phyloP scores from a whole-genome alignment of 2,888 invertebrate genomes.

The Drosophila greeni region DNA sequence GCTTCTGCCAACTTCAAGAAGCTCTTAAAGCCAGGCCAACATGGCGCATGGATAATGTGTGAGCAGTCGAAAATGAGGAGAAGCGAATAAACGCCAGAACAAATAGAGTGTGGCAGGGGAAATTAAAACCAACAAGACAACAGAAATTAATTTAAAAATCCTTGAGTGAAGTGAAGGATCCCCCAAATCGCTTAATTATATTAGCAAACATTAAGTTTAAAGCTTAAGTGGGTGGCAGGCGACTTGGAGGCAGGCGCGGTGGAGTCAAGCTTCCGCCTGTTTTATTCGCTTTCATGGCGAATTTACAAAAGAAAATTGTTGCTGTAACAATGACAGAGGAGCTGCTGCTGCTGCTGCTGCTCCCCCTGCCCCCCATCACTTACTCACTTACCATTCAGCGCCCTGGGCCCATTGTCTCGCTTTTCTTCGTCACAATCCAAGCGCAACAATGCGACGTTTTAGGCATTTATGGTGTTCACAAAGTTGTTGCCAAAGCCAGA shows the following conservation, averaged over 20 bases:
- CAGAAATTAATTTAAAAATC: slow-evolving; percentile 62
- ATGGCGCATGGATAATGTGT: slow-evolving; percentile 45
- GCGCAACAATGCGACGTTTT: slow-evolving; percentile 47
- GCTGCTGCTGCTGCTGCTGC: background rate
- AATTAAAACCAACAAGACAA: slow-evolving; percentile 42
- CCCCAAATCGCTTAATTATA: slow-evolving; percentile 61
- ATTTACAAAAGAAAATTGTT: slow-evolving; percentile 43
- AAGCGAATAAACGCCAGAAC: slow-evolving; percentile 8
- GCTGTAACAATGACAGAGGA: slow-evolving; percentile 37
- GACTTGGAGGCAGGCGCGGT: background rate
- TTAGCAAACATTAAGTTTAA: slow-evolving; percentile 53
- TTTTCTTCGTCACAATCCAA: slow-evolving; percentile 44
- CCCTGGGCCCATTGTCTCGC: slow-evolving; percentile 38
- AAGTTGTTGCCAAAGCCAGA: slow-evolving; percentile 26
- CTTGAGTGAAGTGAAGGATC: slow-evolving; percentile 33
- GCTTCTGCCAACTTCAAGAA: background rate
- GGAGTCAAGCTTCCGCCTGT: slow-evolving; percentile 12
- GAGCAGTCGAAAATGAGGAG: slow-evolving; percentile 7
- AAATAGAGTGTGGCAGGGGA: slow-evolving; percentile 10
- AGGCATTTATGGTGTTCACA: slow-evolving; percentile 39
- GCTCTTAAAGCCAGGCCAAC: slow-evolving; percentile 36
- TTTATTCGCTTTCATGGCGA: slow-evolving; percentile 19
- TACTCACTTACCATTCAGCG: slow-evolving; percentile 10
- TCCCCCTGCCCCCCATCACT: slow-evolving; percentile 1
- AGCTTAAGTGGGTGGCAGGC: slow-evolving; percentile 33